Evolutionary conservation across 2,888 invertebrate species (phyloP), one percentile per base, ranked within the genome.

Genomic region (Gymnocheta viridis): DNA sequence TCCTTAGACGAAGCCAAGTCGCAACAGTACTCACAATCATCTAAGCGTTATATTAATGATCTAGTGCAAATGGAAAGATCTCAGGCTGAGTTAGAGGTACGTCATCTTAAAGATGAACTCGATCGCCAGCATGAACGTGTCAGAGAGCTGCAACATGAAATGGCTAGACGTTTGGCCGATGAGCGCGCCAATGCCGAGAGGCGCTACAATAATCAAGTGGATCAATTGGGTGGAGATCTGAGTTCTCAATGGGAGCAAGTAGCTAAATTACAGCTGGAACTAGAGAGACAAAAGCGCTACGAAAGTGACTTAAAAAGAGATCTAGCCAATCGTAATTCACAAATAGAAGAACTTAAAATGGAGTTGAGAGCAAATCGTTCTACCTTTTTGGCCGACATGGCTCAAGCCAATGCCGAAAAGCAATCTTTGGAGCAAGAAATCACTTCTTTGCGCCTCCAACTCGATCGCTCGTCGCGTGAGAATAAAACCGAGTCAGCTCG

Each of bases 171-270:
- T 9, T 93, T 95, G 24, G 93, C 95, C 10, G 95, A 95, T 70
- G 96, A 96, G 90, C 93, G 96, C 35, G 94, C 95, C 85, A 95
- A 95, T 44, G 94, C 95, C 0, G 96, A 96, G 88, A 93, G 95
- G 58, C 93, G 96, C 0, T 96, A 96, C 90, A 94, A 94, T 82
- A 95, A 95, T 85, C 95, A 95, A 88, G 95, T 96, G 81, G 97
- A 97, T 89, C 96, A 96, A 87, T 92, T 97, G 56, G 96, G 95
- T 24, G 94, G 95, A 6, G 97, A 97, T 88, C 92, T 96, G 27
- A 95, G 95, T 0, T 94, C 94, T 1, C 96, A 97, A 89, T 96
- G 96, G 94, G 97, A 97, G 88, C 94, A 95, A 49, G 95, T 96
- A 0, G 94, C 96, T 62, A 96, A 96, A 88, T 89, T 96, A 29